These are phyloP conservation scores for Phalanger gymnotis DNA, from an alignment of 2,797 vertebrate species.

Conservation along the genomic window DNA sequence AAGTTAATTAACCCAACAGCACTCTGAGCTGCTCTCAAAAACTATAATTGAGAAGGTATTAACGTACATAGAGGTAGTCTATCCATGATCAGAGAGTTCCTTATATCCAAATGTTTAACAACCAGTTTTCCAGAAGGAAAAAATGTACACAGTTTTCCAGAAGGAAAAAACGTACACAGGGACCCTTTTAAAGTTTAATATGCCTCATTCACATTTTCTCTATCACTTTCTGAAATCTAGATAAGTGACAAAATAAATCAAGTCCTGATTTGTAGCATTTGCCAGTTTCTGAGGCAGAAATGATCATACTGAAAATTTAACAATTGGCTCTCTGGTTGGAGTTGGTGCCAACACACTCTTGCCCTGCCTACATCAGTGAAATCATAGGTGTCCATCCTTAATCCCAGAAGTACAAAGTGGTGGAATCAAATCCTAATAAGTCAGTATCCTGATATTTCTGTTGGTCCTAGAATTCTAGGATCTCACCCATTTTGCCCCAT, in stretches of 20 bases:
- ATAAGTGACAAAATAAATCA: not conserved
- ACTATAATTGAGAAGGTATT: not conserved
- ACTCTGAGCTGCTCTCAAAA: not conserved
- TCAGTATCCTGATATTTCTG: not conserved
- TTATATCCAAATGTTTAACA: not conserved
- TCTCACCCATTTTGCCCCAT: rapidly evolving
- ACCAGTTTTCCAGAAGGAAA: not conserved
- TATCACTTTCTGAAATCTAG: not conserved
- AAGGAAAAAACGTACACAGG: not conserved
- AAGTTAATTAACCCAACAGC: not conserved
- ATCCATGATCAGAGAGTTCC: not conserved
- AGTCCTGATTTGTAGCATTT: not conserved
- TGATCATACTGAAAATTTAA: not conserved
- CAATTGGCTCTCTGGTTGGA: not conserved
- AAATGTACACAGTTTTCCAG: not conserved
- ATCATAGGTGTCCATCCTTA: not conserved
- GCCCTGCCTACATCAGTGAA: not conserved
- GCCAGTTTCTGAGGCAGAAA: not conserved
- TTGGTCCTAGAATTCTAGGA: not conserved
- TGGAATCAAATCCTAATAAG: not conserved
- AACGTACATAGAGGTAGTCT: not conserved
- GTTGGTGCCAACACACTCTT: not conserved
- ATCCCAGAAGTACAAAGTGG: not conserved
- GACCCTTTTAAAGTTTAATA: not conserved
- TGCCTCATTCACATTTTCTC: not conserved